Conservation (phyloP, 1,140 invertebrate genomes). For the Bombus pascuorum region DNA sequence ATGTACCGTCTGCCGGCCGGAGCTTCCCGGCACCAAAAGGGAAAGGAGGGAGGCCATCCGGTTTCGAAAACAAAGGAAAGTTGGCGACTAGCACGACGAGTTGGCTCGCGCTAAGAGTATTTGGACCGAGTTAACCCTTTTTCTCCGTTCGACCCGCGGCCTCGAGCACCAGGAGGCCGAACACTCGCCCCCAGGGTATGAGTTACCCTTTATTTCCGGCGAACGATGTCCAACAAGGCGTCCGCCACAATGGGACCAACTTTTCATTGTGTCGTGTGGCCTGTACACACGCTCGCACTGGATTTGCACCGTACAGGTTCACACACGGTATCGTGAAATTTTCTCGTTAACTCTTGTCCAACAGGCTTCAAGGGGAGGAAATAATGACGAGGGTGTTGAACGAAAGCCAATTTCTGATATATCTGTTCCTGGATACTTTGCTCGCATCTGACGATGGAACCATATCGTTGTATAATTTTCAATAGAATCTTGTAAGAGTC, state of each 20-base stretch:
- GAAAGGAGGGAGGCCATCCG: slow-evolving; percentile 39
- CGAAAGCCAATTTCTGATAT: slow-evolving; percentile 23
- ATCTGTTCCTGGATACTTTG: not conserved
- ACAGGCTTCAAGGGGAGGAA: not conserved
- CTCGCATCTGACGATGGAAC: not conserved
- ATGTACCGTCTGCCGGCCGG: slow-evolving; percentile 46
- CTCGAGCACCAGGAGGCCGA: slow-evolving; percentile 3
- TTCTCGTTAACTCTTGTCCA: slow-evolving; percentile 9
- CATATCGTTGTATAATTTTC: not conserved
- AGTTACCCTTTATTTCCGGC: slow-evolving; percentile 68
- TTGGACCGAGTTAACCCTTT: slow-evolving; percentile 67
- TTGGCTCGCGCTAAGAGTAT: slow-evolving; percentile 61
- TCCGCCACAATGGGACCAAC: slow-evolving; percentile 75
- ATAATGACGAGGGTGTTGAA: slow-evolving; percentile 1
- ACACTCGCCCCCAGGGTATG: slow-evolving; percentile 25
- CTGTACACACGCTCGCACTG: slow-evolving; percentile 37
- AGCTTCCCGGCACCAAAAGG: not conserved
- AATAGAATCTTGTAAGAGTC: not conserved
- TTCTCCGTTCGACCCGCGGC: slow-evolving; percentile 43
- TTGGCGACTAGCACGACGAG: slow-evolving; percentile 58
- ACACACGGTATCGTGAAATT: slow-evolving; percentile 45
- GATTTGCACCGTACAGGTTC: slow-evolving; percentile 7
- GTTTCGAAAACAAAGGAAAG: slow-evolving; percentile 65
- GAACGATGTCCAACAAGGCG: slow-evolving; percentile 71
- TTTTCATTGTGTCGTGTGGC: slow-evolving; percentile 75